Evolutionary conservation across 1,140 invertebrate species (phyloP), one percentile per base, ranked within the genome.

Genomic region (Pachyrhynchus sulphureomaculatus): DNA sequence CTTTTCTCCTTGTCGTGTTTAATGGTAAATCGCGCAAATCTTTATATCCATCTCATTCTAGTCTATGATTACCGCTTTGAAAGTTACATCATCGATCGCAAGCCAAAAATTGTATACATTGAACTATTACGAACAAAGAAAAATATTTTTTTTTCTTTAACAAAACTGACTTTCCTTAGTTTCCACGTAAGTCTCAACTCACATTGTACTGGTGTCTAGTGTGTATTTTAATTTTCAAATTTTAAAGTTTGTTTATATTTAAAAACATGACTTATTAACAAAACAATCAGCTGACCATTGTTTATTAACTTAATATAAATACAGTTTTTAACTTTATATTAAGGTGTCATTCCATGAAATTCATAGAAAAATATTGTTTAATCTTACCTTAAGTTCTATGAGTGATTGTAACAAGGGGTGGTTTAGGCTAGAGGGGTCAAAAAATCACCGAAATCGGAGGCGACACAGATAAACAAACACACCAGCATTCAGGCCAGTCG

Each of bases 401-500:
- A n/a, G 52, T 4, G 20, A 18, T 39, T 48, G 18, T 37, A 17
- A 6, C 2, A 12, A 29, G 18, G 47, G 57, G 57, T 59, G 32
- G 55, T 33, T 48, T 51, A 51, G 41, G 26, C 53, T 64, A 60
- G 58, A 47, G 69, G 67, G 69, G 67, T 70, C 67, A 29, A 57
- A 67, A 62, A 68, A 60, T 48, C 62, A 68, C 68, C 57, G 33
- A 48, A 48, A 52, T 51, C 20, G 36, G 23, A 36, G 49, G 48
- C 58, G 39, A 45, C 48, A 61, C 58, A 53, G 29, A 53, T 6
- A 18, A 17, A 55, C 52, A 51, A 65, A 56, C 64, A 68, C 69
- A 66, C 47, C 63, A 65, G 59, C 69, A 71, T 71, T 68, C 69
- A 71, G 63, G 59, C 66, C 62, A 66, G 65, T 58, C 66, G 65